Base-by-base conservation (phyloP, 2,113 vertebrate species). In the Myotis brandtii region DNA sequence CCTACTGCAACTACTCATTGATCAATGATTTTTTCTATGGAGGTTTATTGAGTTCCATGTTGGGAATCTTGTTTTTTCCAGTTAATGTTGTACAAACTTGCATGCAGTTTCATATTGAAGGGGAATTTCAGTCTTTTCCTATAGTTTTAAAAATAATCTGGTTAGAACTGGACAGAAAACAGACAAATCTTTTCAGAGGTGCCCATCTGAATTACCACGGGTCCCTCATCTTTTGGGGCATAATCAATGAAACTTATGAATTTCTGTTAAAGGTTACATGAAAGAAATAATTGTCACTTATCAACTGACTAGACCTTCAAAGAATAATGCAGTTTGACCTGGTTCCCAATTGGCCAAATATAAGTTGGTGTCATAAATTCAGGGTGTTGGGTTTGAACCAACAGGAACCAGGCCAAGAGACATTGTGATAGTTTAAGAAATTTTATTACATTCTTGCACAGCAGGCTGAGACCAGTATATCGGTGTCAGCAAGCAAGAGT, bases 201-300 rank as follows among this genome's bases (percentile, higher is more conserved):
- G 99, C 99, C 37, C 99, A 99, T 92, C 98, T 99, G 89, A 99
- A 99, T 98, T 99, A 99, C 97, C 99, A 99, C 62, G 99, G 99
- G 8, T 99, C 99, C 5, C 97, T 99, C 32, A 97, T 99, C 76
- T 99, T 99, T 48, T 99, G 99, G 99, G 99, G 99, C 25, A 99
- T 99, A 97, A 99, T 99, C 97, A 99, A 99, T 77, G 99, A 99
- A 32, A 99, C 99, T 37, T 99, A 99, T 0, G 99, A 99, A 95
- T 99, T 99, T 86, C 97, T 99, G 92, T 98, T 99, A n/a, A 99
- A 99, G 98, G 88, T 99, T 18, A 88, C 99, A 56, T 99, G 97
- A 99, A 79, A 90, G 54, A 54, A 91, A 76, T 66, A 80, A 32
- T 95, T 95, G 93, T 27, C 21, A 75, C 67, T 89, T 72, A 82